phyloP scores from a whole-genome alignment of 2,113 vertebrate genomes.

The Engraulis encrasicolus region DNA sequence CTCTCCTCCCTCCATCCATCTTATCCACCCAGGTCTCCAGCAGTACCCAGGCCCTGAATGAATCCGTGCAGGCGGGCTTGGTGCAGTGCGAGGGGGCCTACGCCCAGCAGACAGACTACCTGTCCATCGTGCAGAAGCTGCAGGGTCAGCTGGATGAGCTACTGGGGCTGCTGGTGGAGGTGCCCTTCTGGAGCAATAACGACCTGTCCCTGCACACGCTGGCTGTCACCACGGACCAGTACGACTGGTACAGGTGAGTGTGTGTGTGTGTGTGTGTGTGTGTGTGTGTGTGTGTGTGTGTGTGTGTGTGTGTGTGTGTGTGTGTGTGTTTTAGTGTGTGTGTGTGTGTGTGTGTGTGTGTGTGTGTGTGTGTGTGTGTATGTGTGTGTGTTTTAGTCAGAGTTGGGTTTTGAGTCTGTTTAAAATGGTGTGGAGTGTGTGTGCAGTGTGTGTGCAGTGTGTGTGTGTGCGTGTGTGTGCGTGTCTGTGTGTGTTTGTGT shows the following conservation, averaged over 20 bases:
- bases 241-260: slow-evolving; percentile 91
- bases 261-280: neutral
- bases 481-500: no score
- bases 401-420: no score
- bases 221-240: slow-evolving; percentile 84
- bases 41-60: slow-evolving; percentile 83
- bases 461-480: no score
- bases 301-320: neutral
- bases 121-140: slow-evolving; percentile 85
- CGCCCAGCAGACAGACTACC: slow-evolving; percentile 80
- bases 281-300: neutral
- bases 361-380: no score
- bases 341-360: neutral
- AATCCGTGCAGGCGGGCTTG: slow-evolving; percentile 85
- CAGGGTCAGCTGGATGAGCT: slow-evolving; percentile 86
- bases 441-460: no score
- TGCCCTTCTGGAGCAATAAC: slow-evolving; percentile 90
- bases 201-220: slow-evolving; percentile 85
- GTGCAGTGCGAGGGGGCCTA: slow-evolving; percentile 81
- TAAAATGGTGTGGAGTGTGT: no score
- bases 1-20: neutral
- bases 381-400: no score
- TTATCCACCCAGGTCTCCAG: slow-evolving; percentile 77
- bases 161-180: slow-evolving; percentile 80
- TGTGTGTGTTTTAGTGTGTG: no score